Conservation (phyloP, 1,140 invertebrate species). For the Ptiloglossa arizonensis region DNA sequence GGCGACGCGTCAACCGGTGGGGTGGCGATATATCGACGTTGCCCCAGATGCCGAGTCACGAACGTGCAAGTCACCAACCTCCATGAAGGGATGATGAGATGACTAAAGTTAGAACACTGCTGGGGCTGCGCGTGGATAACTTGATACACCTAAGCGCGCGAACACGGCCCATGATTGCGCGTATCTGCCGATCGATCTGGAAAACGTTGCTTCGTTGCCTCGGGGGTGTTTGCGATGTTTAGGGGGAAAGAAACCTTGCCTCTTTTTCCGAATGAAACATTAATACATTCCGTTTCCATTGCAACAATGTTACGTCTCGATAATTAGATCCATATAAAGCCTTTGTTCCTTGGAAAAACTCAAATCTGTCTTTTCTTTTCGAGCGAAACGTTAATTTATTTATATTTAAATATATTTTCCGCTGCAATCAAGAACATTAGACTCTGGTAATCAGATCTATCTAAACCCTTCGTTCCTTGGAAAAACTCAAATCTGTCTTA, state of each 20-base stretch:
- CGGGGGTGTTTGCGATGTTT: neutral
- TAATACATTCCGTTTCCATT: too few relatives aligned
- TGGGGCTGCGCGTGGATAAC: slow-evolving; percentile 53
- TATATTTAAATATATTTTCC: too few relatives aligned
- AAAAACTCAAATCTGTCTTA: too few relatives aligned
- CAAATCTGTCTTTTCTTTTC: too few relatives aligned
- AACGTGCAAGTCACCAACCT: slow-evolving; percentile 63
- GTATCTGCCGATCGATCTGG: slow-evolving; percentile 52
- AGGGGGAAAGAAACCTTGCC: neutral
- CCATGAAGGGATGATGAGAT: slow-evolving; percentile 65
- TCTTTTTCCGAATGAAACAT: too few relatives aligned
- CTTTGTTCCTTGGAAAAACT: too few relatives aligned
- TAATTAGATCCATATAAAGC: too few relatives aligned
- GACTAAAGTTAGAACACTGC: slow-evolving; percentile 56
- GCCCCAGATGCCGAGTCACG: slow-evolving; percentile 53
- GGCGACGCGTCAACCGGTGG: slow-evolving; percentile 27
- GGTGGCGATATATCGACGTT: slow-evolving; percentile 41
- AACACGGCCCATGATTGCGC: slow-evolving; percentile 46
- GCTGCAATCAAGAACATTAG: too few relatives aligned
- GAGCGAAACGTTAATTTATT: too few relatives aligned
- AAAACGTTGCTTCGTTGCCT: slow-evolving; percentile 28
- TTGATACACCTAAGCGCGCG: slow-evolving; percentile 61
- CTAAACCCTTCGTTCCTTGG: too few relatives aligned
- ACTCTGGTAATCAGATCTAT: too few relatives aligned
- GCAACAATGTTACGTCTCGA: too few relatives aligned